These are phyloP conservation scores for Melitaea cinxia DNA, from an alignment of 1,140 invertebrate species.

Conservation along the genomic window DNA sequence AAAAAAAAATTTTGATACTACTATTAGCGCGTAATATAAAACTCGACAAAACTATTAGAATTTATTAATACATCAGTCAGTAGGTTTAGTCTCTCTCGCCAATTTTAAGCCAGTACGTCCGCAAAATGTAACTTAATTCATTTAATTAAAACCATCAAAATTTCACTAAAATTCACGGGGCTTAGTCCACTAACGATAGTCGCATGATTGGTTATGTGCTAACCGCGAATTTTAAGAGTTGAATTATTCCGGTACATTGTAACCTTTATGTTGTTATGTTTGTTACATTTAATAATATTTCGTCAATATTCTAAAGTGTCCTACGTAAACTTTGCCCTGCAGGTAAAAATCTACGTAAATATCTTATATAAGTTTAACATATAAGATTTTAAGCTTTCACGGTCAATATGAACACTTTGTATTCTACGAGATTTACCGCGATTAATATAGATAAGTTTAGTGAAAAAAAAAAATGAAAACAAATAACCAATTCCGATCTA, in stretches of 20 bases:
- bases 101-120: not conserved
- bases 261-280: slow-evolving; percentile 8
- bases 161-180: slow-evolving; percentile 24
- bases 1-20: too few relatives aligned
- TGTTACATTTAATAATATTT: not conserved
- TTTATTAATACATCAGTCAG: not conserved
- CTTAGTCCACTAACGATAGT: slow-evolving; percentile 26
- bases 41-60: not conserved
- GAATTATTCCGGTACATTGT: slow-evolving; percentile 26
- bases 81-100: not conserved
- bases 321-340: too few relatives aligned
- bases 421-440: too few relatives aligned
- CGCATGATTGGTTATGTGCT: slow-evolving; percentile 32
- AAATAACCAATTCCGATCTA: too few relatives aligned
- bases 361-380: too few relatives aligned
- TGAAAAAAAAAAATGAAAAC: too few relatives aligned
- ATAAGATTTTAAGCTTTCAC: too few relatives aligned
- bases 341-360: too few relatives aligned
- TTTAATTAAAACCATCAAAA: slow-evolving; percentile 16
- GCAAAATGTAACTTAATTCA: slow-evolving; percentile 5
- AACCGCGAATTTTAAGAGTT: slow-evolving; percentile 32
- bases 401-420: too few relatives aligned
- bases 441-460: too few relatives aligned
- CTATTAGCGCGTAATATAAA: too few relatives aligned
- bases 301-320: too few relatives aligned